Percentiles rank a stretch among this genome's conserved stretches.
Conservation (phyloP, 2,113 vertebrate genomes). For the Macroglossus sobrinus region DNA sequence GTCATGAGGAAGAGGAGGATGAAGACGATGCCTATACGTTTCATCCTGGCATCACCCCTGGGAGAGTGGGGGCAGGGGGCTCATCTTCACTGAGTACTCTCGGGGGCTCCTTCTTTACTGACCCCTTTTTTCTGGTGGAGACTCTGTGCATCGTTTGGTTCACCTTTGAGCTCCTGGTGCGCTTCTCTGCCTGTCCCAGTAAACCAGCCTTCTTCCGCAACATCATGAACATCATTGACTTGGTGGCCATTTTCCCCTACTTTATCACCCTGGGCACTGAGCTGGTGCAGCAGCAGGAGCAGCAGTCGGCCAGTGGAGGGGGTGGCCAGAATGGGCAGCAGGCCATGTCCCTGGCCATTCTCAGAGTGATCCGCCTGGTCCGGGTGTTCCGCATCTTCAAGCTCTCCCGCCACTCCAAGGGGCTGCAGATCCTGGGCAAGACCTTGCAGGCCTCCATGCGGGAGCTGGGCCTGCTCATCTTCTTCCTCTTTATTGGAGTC, state of each 20-base stretch:
- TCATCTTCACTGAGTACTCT: conserved; percentile 44
- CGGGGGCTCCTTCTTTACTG: conserved; percentile 88
- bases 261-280: conserved; percentile 95
- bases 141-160: conserved; percentile 97
- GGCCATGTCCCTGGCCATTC: conserved; percentile 94
- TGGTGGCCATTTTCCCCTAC: conserved; percentile 95
- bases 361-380: conserved; percentile 94
- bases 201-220: conserved; percentile 94
- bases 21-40: conserved; percentile 56
- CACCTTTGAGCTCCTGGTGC: conserved; percentile 93
- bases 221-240: conserved; percentile 95
- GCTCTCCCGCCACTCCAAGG: conserved; percentile 95
- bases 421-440: conserved; percentile 94
- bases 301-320: conserved; percentile 54
- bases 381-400: conserved; percentile 97
- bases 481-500: conserved; percentile 96
- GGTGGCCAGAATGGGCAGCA: conserved; percentile 91
- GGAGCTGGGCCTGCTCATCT: conserved; percentile 95
- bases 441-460: conserved; percentile 95
- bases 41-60: conserved; percentile 35
- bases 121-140: conserved; percentile 97
- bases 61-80: conserved; percentile 52
- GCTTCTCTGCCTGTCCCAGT: conserved; percentile 94
- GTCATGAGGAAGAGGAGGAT: conserved; percentile 54
- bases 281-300: conserved; percentile 89